phyloP scores from a whole-genome alignment of 1,140 invertebrate species.

The Drosophila subobscura region DNA sequence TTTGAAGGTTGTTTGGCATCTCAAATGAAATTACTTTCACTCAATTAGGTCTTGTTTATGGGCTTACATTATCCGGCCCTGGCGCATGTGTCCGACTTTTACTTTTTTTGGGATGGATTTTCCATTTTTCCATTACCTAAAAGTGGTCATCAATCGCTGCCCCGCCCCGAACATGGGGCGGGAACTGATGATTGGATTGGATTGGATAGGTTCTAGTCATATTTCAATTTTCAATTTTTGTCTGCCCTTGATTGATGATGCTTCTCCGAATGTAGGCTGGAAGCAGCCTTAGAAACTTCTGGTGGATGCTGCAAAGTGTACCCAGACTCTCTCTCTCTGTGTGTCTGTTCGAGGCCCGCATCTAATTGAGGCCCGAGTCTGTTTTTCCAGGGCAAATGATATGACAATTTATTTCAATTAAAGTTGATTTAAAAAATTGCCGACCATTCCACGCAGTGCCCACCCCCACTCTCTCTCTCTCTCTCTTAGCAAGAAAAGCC shows the following conservation, averaged over 20 bases:
- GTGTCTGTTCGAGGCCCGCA: constrained; percentile 18
- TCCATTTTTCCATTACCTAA: constrained; percentile 47
- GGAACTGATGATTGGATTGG: constrained; percentile 5
- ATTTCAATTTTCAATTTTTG: constrained; percentile 45
- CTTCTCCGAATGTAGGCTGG: constrained; percentile 14
- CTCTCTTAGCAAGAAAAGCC: constrained; percentile 3
- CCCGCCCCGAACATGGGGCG: neutral
- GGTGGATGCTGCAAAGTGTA: constrained; percentile 2
- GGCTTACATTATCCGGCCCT: constrained; percentile 19
- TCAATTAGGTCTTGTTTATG: constrained; percentile 57
- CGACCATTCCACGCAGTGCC: constrained; percentile 9
- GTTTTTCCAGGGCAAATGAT: constrained; percentile 58
- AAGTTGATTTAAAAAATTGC: constrained; percentile 77
- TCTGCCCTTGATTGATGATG: constrained; percentile 35
- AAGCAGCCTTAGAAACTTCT: neutral
- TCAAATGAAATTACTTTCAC: constrained; percentile 62
- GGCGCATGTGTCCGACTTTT: constrained; percentile 45
- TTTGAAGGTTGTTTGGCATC: constrained; percentile 39
- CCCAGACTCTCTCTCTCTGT: neutral
- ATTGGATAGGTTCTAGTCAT: constrained; percentile 39
- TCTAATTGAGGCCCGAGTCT: constrained; percentile 50
- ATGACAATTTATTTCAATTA: constrained; percentile 81
- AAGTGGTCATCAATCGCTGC: constrained; percentile 38
- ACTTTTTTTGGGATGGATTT: constrained; percentile 47
- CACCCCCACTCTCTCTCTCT: neutral